Conservation (phyloP, 2,888 invertebrate genomes). For the Empis stercorea region DNA sequence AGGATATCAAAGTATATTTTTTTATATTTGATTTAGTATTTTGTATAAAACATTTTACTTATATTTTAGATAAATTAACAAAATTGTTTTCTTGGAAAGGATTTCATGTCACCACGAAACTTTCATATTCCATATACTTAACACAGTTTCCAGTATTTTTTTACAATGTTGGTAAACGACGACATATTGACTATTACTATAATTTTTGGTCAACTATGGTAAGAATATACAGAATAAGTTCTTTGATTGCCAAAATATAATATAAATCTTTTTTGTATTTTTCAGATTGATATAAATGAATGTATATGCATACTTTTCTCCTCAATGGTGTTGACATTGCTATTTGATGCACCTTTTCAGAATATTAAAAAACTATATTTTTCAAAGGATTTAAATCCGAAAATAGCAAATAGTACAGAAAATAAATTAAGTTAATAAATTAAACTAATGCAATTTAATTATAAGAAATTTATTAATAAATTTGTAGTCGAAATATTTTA, state of each 20-base stretch:
- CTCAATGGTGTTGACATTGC: slow-evolving; percentile 44
- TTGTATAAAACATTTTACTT: background rate
- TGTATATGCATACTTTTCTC: slow-evolving; percentile 41
- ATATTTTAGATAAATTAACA: slow-evolving; percentile 41
- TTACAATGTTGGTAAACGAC: slow-evolving; percentile 50
- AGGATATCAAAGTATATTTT: slow-evolving; percentile 41
- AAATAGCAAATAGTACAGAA: too few species aligned
- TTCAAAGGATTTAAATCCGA: too few species aligned
- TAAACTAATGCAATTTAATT: too few species aligned
- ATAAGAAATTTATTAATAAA: too few species aligned
- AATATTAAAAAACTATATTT: slow-evolving; percentile 42
- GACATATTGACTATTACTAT: slow-evolving; percentile 45
- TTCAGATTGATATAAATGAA: slow-evolving; percentile 49
- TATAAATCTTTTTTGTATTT: slow-evolving; percentile 18
- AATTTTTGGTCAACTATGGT: slow-evolving; percentile 45
- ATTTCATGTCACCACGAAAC: slow-evolving; percentile 49
- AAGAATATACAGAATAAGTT: slow-evolving; percentile 17
- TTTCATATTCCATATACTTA: slow-evolving; percentile 57
- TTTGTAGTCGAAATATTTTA: too few species aligned
- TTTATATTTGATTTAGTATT: background rate
- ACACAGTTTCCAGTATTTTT: slow-evolving; percentile 61
- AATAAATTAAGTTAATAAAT: too few species aligned
- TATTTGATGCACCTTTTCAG: slow-evolving; percentile 56
- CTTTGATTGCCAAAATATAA: background rate
- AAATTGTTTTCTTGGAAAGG: slow-evolving; percentile 44